Evolutionary conservation across 2,888 invertebrate species (phyloP), one percentile per base, ranked within the genome.

Genomic region (Thera obeliscata): DNA sequence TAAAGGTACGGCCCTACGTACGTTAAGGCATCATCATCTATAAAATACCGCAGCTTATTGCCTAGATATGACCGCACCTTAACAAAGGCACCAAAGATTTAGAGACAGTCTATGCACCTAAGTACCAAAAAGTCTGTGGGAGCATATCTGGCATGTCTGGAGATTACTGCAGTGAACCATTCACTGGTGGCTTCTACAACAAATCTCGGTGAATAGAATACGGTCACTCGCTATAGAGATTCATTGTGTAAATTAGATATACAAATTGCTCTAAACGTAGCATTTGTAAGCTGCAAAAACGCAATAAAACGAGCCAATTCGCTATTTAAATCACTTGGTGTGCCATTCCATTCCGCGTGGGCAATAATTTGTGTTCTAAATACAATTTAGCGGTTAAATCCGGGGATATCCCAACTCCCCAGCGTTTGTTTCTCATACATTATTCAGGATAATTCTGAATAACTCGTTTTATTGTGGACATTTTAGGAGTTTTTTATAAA

Each of bases 371-470:
- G 78, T 80, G 77, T 77, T 74, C 78, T 80, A 81, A 85, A 81
- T 80, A 80, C 81, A 87, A 86, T 88, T 86, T 83, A 79, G 82
- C 76, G 75, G 78, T 77, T 75, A 81, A 83, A 81, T 78, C 79
- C 77, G 70, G 74, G 76, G 70, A 66, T 74, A 73, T 69, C 70
- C 69, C 60, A 66, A 74, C 74, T 69, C 70, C 69, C 60, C 46
- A 64, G 65, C 61, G 70, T 81, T 79, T 79, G 75, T 81, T 76
- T 73, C 82, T 61, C 85, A 87, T 87, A 85, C 81, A 87, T 87
- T 86, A 89, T 89, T 87, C 87, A 87, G 78, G 77, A 83, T 82
- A 78, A 81, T 81, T 82, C 76, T 77, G 76, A 84, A 81, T 83
- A 79, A 80, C 78, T 63, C 66, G 60, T 66, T 66, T 62, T 60